Evolutionary conservation across 2,888 invertebrate species (phyloP).

Genomic region (Sylvicola fuscatus): DNA sequence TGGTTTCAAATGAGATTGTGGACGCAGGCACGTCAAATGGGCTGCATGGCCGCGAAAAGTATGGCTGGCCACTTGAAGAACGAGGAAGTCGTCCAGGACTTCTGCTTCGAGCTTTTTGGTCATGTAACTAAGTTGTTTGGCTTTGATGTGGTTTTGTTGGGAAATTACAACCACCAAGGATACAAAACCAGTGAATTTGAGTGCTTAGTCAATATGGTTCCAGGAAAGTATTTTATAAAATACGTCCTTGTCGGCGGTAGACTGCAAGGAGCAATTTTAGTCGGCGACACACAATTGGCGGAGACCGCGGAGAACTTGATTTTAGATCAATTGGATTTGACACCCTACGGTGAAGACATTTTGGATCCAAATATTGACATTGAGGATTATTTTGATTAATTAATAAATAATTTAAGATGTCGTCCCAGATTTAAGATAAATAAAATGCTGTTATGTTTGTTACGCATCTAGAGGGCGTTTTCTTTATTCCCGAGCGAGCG

Average conservation of each 20-base stretch:
- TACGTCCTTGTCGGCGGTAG: constrained; percentile 64
- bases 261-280: constrained; percentile 82
- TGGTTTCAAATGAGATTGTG: constrained; percentile 94
- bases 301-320: constrained; percentile 98
- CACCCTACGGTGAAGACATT: constrained; percentile 73
- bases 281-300: constrained; percentile 93
- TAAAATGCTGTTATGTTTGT: background rate
- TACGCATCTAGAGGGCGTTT: background rate
- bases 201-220: constrained; percentile 64
- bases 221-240: constrained; percentile 66
- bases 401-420: background rate
- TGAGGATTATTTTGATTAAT: constrained; percentile 98
- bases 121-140: constrained; percentile 93
- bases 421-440: background rate
- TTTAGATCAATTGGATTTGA: constrained; percentile 79
- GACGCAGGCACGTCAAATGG: constrained; percentile 98
- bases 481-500: constrained; percentile 42
- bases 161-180: constrained; percentile 84
- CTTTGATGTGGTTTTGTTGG: constrained; percentile 77
- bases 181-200: constrained; percentile 54
- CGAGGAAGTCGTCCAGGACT: constrained; percentile 61
- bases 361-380: constrained; percentile 92
- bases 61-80: constrained; percentile 44
- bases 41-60: constrained; percentile 75
- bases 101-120: constrained; percentile 93